A percentile compares a stretch with the other conserved stretches of the same genome.
Conservation (phyloP, 1,140 invertebrate genomes). For the Nephila pilipes region DNA sequence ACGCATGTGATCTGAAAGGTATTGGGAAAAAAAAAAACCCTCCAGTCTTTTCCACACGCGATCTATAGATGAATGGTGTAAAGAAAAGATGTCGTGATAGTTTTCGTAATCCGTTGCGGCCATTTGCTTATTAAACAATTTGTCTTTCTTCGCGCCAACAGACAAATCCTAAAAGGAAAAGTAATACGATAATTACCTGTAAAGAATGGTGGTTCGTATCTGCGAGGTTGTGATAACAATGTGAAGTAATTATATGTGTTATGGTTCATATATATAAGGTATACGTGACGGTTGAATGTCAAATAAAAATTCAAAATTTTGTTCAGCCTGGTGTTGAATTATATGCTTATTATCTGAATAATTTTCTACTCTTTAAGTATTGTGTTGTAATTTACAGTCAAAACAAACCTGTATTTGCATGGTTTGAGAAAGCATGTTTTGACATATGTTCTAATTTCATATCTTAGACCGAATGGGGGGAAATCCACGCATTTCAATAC, state of each 20-base stretch:
- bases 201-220: constrained; percentile 7
- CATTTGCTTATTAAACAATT: constrained; percentile 36
- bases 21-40: neutral
- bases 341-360: neutral
- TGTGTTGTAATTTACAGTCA: too few relatives aligned
- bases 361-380: too few relatives aligned
- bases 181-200: constrained; percentile 38
- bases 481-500: too few relatives aligned
- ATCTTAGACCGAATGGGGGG: too few relatives aligned
- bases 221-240: neutral
- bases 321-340: neutral
- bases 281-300: neutral
- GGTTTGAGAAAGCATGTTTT: too few relatives aligned
- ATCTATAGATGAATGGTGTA: constrained; percentile 39
- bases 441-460: too few relatives aligned
- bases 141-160: neutral
- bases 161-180: neutral
- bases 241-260: neutral
- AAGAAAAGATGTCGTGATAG: constrained; percentile 53
- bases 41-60: constrained; percentile 1
- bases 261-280: neutral
- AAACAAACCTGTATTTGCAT: too few relatives aligned
- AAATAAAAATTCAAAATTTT: neutral
- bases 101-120: constrained; percentile 16
- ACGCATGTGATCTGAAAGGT: neutral